Evolutionary conservation across 2,797 vertebrate genomes (phyloP).

Genomic region (Parambassis ranga): DNA sequence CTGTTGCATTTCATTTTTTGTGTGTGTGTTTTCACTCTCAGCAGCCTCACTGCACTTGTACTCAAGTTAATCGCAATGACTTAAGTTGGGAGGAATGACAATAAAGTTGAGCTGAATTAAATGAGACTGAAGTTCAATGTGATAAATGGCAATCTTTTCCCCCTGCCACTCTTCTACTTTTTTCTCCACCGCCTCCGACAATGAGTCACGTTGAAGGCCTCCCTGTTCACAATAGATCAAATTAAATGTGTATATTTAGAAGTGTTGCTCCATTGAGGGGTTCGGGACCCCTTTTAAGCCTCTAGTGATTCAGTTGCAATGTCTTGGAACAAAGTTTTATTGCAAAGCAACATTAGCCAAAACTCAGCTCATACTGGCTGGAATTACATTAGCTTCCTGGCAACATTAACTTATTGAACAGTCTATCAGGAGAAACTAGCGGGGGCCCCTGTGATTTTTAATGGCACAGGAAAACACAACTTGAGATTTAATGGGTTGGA

Average conservation of each 20-base stretch:
- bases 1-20: constrained; percentile 1
- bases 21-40: constrained; percentile 5
- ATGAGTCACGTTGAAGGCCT: constrained; percentile 10
- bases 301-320: constrained; percentile 51
- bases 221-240: constrained; percentile 55
- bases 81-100: constrained; percentile 46
- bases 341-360: constrained; percentile 61
- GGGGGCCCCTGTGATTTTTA: constrained; percentile 55
- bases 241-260: constrained; percentile 59
- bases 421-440: constrained; percentile 56
- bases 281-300: constrained; percentile 54
- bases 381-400: constrained; percentile 65
- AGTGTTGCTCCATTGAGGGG: constrained; percentile 52
- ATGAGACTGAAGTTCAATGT: constrained; percentile 54
- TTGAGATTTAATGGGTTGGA: constrained; percentile 68
- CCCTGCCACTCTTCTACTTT: constrained; percentile 22
- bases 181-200: no score
- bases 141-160: constrained; percentile 47
- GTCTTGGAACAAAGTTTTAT: constrained; percentile 64
- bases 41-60: constrained; percentile 13
- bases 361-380: constrained; percentile 50
- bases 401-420: constrained; percentile 65
- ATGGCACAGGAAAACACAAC: constrained; percentile 51
- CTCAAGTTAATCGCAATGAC: constrained; percentile 32
- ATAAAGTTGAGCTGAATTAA: constrained; percentile 57